Evolutionary conservation across 2,888 invertebrate species (phyloP).

Genomic region (Hydriomena furcata): DNA sequence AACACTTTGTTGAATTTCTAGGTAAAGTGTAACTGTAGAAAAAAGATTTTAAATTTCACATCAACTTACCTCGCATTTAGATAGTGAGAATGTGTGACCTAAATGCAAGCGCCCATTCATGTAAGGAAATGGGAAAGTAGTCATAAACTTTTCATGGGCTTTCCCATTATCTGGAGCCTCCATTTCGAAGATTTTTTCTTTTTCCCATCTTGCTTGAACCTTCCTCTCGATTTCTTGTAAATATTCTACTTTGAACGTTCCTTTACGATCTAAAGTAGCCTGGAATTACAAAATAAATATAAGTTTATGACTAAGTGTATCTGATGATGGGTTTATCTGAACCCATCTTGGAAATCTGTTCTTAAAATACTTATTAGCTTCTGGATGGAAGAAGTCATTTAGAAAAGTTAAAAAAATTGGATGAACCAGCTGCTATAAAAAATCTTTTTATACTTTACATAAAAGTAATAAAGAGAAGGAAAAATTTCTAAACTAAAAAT

Average conservation of each 20-base stretch:
- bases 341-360: no score
- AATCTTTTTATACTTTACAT: no score
- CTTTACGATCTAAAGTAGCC: conserved; percentile 87
- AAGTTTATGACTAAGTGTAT: neutral
- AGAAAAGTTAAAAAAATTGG: no score
- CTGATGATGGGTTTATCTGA: no score
- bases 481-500: no score
- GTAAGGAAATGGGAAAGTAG: conserved; percentile 99
- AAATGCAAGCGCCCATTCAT: conserved; percentile 99
- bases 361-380: no score
- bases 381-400: no score
- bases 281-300: no score
- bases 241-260: conserved; percentile 97
- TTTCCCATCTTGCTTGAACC: conserved; percentile 94
- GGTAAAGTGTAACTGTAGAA: no score
- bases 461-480: no score
- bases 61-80: conserved; percentile 94
- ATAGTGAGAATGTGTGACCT: conserved; percentile 98
- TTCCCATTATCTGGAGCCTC: conserved; percentile 88
- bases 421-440: no score
- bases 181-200: conserved; percentile 90
- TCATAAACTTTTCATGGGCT: conserved; percentile 92
- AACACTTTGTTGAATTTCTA: no score
- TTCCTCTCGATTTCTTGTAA: conserved; percentile 94
- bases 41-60: neutral